These are phyloP conservation scores for Erpetoichthys calabaricus DNA, from an alignment of 2,797 vertebrate species.

Conservation along the genomic window DNA sequence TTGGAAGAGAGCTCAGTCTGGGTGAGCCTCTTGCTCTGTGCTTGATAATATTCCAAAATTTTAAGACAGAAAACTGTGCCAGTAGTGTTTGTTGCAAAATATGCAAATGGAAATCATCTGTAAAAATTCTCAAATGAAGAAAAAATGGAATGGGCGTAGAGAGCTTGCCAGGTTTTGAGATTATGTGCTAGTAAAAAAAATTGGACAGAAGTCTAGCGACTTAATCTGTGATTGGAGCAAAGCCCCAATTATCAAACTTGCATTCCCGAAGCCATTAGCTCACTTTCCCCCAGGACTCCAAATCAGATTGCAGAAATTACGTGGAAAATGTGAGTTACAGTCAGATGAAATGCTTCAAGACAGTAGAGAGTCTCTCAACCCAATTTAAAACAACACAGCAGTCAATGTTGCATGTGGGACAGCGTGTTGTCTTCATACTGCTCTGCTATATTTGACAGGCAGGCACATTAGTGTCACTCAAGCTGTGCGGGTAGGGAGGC, in stretches of 20 bases:
- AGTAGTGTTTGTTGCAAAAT: no score
- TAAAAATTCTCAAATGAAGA: conserved; percentile 19
- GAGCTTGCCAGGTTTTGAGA: conserved; percentile 25
- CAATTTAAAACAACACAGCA: neutral
- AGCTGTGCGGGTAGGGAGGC: no score
- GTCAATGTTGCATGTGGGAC: no score
- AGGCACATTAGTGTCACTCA: no score
- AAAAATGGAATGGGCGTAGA: conserved; percentile 7
- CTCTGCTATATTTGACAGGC: no score
- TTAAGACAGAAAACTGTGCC: no score
- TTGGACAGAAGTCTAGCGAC: conserved; percentile 24
- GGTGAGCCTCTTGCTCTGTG: no score
- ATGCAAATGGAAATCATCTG: no score
- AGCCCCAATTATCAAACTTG: conserved; percentile 35
- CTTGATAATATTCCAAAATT: no score
- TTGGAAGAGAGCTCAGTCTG: no score
- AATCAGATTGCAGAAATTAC: conserved; percentile 40
- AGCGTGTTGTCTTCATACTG: no score
- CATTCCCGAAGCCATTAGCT: conserved; percentile 51
- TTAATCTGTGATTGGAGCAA: conserved; percentile 32
- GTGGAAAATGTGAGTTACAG: conserved; percentile 50
- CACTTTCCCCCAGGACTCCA: conserved; percentile 46
- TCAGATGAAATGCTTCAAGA: conserved; percentile 31
- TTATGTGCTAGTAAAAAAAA: conserved; percentile 25
- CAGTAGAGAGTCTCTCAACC: conserved; percentile 23